phyloP scores from a whole-genome alignment of 2,113 vertebrate genomes.

The Lophius piscatorius region DNA sequence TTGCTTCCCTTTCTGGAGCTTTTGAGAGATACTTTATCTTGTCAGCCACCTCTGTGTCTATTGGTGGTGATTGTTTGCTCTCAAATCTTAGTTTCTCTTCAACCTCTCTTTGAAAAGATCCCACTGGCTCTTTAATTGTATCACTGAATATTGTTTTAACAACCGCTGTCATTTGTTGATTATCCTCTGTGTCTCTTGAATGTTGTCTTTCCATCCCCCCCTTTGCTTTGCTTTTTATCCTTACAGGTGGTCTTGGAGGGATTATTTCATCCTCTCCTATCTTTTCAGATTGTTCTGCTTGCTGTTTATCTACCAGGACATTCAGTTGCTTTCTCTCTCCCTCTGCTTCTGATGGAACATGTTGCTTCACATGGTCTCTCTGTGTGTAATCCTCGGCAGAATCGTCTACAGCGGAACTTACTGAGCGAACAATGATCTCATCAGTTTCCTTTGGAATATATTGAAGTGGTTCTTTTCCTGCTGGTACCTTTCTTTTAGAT shows the following conservation, averaged over 20 bases:
- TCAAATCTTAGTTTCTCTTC: slow-evolving; percentile 33
- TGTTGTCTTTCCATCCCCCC: slow-evolving; percentile 40
- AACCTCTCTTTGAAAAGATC: slow-evolving; percentile 21
- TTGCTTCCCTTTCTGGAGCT: neutral
- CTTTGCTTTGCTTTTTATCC: slow-evolving; percentile 59
- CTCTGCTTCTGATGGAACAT: slow-evolving; percentile 1
- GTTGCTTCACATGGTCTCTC: neutral
- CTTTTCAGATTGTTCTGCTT: slow-evolving; percentile 15
- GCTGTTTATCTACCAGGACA: slow-evolving; percentile 12
- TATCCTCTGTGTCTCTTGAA: slow-evolving; percentile 63
- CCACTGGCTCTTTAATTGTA: neutral
- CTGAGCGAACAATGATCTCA: slow-evolving; percentile 21
- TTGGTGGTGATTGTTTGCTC: slow-evolving; percentile 13
- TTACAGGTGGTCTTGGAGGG: slow-evolving; percentile 60
- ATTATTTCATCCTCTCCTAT: neutral
- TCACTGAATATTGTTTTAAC: slow-evolving; percentile 17
- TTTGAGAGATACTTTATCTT: slow-evolving; percentile 13
- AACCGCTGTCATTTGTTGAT: slow-evolving; percentile 6
- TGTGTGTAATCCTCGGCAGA: slow-evolving; percentile 20
- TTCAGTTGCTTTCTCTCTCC: neutral
- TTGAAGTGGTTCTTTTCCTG: neutral
- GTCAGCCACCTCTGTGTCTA: slow-evolving; percentile 20
- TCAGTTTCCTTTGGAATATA: slow-evolving; percentile 32
- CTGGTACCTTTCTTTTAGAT: slow-evolving; percentile 41
- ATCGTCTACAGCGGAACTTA: slow-evolving; percentile 10